These are phyloP conservation scores for Sesamia inferens DNA, from an alignment of 2,888 invertebrate genomes.

Conservation along the genomic window DNA sequence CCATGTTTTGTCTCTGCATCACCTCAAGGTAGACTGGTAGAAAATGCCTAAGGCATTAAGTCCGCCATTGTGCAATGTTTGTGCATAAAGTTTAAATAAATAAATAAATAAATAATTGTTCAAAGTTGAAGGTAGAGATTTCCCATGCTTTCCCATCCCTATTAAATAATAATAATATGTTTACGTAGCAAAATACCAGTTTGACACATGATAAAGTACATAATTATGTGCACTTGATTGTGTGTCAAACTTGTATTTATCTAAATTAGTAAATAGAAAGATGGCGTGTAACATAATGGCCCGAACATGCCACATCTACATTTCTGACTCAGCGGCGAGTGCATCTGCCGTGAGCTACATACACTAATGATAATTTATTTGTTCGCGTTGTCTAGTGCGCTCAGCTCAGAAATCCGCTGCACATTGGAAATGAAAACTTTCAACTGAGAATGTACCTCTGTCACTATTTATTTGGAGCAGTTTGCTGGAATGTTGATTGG, in stretches of 20 bases:
- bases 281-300: neutral
- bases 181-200: too few species aligned
- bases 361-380: slow-evolving; percentile 87
- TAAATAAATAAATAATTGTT: too few species aligned
- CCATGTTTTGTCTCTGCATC: too few species aligned
- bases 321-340: slow-evolving; percentile 53
- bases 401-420: slow-evolving; percentile 55
- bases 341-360: slow-evolving; percentile 78
- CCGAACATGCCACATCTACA: slow-evolving; percentile 65
- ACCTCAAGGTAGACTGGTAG: too few species aligned
- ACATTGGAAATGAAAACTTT: slow-evolving; percentile 64
- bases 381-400: slow-evolving; percentile 67
- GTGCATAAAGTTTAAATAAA: too few species aligned
- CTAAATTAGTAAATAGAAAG: neutral
- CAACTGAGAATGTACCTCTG: slow-evolving; percentile 47
- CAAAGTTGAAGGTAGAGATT: neutral
- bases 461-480: slow-evolving; percentile 56
- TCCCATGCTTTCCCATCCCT: neutral
- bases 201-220: too few species aligned
- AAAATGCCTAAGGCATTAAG: too few species aligned
- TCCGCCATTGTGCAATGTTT: too few species aligned
- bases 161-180: too few species aligned
- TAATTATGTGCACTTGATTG: too few species aligned
- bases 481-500: slow-evolving; percentile 54
- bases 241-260: too few species aligned